phyloP scores from a whole-genome alignment of 2,113 vertebrate species.

The Campylomormyrus tamandua region DNA sequence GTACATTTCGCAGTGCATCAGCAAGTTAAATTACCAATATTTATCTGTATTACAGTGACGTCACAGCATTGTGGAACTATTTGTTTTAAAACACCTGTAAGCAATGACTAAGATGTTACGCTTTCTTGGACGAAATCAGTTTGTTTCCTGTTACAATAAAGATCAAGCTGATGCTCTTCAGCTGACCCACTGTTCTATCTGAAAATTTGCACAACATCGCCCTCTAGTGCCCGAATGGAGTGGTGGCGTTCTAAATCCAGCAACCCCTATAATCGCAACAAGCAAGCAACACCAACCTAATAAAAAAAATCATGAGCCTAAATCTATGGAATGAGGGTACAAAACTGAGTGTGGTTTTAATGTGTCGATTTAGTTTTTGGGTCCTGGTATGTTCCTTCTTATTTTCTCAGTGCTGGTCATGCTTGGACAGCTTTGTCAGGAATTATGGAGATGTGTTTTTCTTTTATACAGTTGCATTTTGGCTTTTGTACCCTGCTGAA shows the following conservation, averaged over 20 bases:
- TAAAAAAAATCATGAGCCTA: not conserved
- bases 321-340: not conserved
- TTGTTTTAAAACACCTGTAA: not conserved
- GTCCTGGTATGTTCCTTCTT: not conserved
- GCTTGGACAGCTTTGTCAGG: not conserved
- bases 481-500: not conserved
- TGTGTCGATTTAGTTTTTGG: not conserved
- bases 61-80: not conserved
- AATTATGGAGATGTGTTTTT: not conserved
- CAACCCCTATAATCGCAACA: not conserved
- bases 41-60: not conserved
- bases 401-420: not conserved
- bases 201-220: conserved; percentile 8
- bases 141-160: not conserved
- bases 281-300: not conserved
- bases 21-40: not conserved
- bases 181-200: not conserved
- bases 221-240: not conserved
- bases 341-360: not conserved
- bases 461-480: not conserved
- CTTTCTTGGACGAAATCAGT: not conserved
- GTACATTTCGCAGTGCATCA: not conserved
- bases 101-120: not conserved
- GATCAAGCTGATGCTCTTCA: not conserved
- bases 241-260: not conserved